These are phyloP conservation scores for Ranitomeya imitator DNA, from an alignment of 2,113 vertebrate species.

Conservation along the genomic window DNA sequence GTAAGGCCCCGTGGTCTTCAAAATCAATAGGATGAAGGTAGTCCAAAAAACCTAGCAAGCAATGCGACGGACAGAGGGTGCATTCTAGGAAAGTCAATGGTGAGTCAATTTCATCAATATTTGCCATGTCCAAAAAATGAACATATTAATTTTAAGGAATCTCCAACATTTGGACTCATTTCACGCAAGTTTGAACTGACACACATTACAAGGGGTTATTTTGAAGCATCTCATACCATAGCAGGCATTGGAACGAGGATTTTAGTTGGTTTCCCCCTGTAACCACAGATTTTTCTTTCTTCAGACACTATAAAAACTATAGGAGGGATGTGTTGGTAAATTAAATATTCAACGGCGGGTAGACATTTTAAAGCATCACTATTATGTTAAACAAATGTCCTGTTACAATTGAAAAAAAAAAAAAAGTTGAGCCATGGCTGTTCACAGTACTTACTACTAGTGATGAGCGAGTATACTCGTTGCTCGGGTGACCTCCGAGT, in stretches of 20 bases:
- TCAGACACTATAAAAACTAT: neutral
- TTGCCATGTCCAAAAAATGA: neutral
- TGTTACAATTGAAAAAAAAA: too few relatives aligned
- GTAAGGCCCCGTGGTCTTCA: slow-evolving; percentile 77
- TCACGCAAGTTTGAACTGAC: too few relatives aligned
- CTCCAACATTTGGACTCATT: neutral
- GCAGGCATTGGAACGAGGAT: neutral
- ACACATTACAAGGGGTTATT: neutral
- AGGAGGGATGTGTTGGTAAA: neutral
- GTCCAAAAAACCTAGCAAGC: slow-evolving; percentile 61
- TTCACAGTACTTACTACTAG: too few relatives aligned
- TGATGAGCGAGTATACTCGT: too few relatives aligned
- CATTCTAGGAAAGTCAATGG: neutral
- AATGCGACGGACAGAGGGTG: neutral
- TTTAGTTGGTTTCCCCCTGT: neutral
- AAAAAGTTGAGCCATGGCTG: too few relatives aligned
- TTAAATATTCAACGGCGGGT: neutral
- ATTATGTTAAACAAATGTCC: neutral
- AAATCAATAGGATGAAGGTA: slow-evolving; percentile 72
- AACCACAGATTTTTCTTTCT: neutral
- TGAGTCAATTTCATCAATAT: slow-evolving; percentile 22
- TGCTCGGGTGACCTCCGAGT: too few relatives aligned
- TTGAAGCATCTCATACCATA: neutral
- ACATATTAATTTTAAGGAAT: neutral
- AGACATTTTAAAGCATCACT: neutral